Percentiles rank a stretch among this genome's conserved stretches.
Evolutionary conservation across 2,113 vertebrate species (phyloP).

Genomic region (Saccopteryx leptura): DNA sequence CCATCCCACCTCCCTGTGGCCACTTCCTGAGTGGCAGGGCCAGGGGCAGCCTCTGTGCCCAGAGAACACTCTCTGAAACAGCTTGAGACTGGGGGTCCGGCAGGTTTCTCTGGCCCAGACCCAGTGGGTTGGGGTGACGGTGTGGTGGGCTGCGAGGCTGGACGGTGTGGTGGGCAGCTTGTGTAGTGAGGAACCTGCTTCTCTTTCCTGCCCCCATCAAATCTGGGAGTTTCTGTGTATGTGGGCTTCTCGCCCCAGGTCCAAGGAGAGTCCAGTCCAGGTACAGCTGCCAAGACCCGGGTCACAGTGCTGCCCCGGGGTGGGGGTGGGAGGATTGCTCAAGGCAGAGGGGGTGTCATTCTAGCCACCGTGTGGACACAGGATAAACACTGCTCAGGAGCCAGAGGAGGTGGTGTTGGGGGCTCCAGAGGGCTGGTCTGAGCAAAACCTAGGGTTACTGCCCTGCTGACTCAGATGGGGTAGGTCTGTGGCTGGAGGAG

Average conservation of each 20-base stretch:
- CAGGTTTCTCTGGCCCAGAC: background rate
- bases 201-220: background rate
- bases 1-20: no score
- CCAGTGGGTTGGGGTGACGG: background rate
- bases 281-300: background rate
- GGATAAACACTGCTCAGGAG: background rate
- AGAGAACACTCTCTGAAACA: background rate
- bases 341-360: background rate
- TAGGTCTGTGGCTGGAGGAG: background rate
- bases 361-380: background rate
- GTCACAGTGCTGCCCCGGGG: background rate
- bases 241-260: accelerated
- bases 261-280: background rate
- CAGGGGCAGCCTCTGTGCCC: background rate
- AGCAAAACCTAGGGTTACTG: background rate
- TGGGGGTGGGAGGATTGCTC: background rate
- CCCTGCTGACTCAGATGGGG: no score
- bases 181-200: no score
- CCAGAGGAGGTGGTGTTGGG: no score
- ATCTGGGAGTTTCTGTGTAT: background rate
- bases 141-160: background rate
- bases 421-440: background rate
- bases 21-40: background rate
- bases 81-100: background rate
- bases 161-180: background rate